phyloP scores from a whole-genome alignment of 2,888 invertebrate species.

The Leptinotarsa peninsularis region DNA sequence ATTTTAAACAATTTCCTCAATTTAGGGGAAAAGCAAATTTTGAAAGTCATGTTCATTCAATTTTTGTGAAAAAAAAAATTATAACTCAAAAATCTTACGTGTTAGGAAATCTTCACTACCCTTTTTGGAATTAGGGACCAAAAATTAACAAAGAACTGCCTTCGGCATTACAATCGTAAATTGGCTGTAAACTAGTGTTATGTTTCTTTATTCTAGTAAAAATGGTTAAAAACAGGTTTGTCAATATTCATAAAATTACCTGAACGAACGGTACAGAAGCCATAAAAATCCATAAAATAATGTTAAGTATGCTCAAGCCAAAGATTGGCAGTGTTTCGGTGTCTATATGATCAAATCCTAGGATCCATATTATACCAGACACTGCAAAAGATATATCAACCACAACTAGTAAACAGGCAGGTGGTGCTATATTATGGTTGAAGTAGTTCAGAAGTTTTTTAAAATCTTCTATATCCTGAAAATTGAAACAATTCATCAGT shows the following conservation, averaged over 20 bases:
- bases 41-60: too few relatives aligned
- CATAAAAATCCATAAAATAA: slow-evolving; percentile 75
- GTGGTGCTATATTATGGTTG: slow-evolving; percentile 80
- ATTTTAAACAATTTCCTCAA: too few relatives aligned
- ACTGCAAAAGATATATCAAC: slow-evolving; percentile 80
- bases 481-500: slow-evolving; percentile 33
- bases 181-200: too few relatives aligned
- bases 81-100: too few relatives aligned
- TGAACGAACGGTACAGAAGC: slow-evolving; percentile 78
- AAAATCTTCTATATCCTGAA: slow-evolving; percentile 83
- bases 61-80: too few relatives aligned
- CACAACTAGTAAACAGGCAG: slow-evolving; percentile 81
- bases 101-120: too few relatives aligned
- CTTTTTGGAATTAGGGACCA: too few relatives aligned
- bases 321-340: slow-evolving; percentile 71
- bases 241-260: slow-evolving; percentile 63
- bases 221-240: neutral
- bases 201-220: neutral
- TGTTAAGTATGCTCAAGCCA: slow-evolving; percentile 73
- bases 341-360: slow-evolving; percentile 72
- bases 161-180: too few relatives aligned
- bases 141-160: too few relatives aligned
- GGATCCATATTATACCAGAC: slow-evolving; percentile 78
- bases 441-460: slow-evolving; percentile 81
- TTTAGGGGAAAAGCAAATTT: too few relatives aligned